Base-by-base conservation (phyloP, 2,888 invertebrate species). In the Sphaerophoria taeniata region DNA sequence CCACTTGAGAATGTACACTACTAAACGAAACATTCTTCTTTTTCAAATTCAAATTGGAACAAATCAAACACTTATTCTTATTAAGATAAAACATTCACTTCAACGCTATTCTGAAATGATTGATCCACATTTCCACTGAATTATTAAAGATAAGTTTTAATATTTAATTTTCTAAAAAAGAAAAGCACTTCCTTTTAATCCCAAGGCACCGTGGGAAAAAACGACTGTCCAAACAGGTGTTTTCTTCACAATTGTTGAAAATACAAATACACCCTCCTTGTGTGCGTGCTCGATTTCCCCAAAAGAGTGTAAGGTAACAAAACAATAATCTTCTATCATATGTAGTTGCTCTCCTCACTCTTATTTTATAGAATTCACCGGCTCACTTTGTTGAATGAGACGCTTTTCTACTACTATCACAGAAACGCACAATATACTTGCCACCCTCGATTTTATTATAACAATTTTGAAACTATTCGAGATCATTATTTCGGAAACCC, bases 171-270 rank as follows among this genome's bases (percentile, higher is more conserved):
- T 24, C 24, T 24, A 2, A 24, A 2, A 2, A 24, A 24, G 24
- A 24, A 24, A 24, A 24, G n/a, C 24, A 24, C 24, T 24, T 24
- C 2, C 24, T 24, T 24, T 24, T 2, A 24, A 24, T 2, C 24
- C 24, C 9, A 60, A 58, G 11, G 34, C 36, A 89, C 87, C 89
- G 89, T 89, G 89, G 88, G 89, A 89, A 89, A 89, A 84, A 87
- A 77, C 78, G 63, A 49, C 45, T 72, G 69, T 74, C 74, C 87
- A 87, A 89, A 89, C 89, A 89, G 89, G 89, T 89, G 89, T 84
- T 87, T 80, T 43, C 43, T 39, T 65, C 49, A 53, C 14, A 55
- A 12, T 2, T 24, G 24, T 24, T 24, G 24, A 24, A 2, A 24
- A 24, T 24, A 1, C 1, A 24, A 24, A 24, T 2, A 60, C 24